phyloP scores from a whole-genome alignment of 2,888 invertebrate genomes.

The Eupithecia inturbata region DNA sequence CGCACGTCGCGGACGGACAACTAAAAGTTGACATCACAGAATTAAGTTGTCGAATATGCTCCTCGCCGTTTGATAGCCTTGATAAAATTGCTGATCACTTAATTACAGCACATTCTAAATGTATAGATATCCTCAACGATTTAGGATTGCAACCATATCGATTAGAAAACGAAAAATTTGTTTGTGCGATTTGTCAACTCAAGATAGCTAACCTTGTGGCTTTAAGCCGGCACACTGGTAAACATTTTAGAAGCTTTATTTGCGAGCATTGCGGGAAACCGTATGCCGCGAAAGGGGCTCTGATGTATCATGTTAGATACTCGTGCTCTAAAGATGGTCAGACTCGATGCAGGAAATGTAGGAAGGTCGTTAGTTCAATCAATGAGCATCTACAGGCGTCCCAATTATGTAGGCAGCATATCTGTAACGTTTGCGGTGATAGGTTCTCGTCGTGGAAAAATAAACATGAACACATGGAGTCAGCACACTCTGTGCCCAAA shows the following conservation, averaged over 20 bases:
- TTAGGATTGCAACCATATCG: conserved; percentile 65
- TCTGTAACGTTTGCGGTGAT: conserved; percentile 61
- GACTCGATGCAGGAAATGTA: conserved; percentile 56
- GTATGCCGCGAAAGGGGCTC: conserved; percentile 56
- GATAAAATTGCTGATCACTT: conserved; percentile 57
- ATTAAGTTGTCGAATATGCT: conserved; percentile 62
- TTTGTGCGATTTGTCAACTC: conserved; percentile 59
- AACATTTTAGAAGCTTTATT: conserved; percentile 63
- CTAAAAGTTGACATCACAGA: conserved; percentile 65
- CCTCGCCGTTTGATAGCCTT: conserved; percentile 48
- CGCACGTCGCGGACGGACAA: conserved; percentile 48
- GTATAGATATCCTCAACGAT: conserved; percentile 53
- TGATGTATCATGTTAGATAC: conserved; percentile 54
- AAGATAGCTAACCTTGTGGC: conserved; percentile 58
- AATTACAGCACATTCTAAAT: conserved; percentile 50
- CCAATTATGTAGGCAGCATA: conserved; percentile 58
- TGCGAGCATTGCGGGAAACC: conserved; percentile 70
- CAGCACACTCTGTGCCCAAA: conserved; percentile 56
- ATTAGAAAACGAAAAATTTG: conserved; percentile 48
- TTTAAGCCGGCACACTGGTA: conserved; percentile 63
- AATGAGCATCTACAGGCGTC: conserved; percentile 58
- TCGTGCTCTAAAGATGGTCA: conserved; percentile 49
- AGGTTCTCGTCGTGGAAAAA: conserved; percentile 57
- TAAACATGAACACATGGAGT: conserved; percentile 58
- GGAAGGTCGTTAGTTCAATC: conserved; percentile 51